phyloP scores from a whole-genome alignment of 2,797 vertebrate genomes.

The Limnodromus scolopaceus region DNA sequence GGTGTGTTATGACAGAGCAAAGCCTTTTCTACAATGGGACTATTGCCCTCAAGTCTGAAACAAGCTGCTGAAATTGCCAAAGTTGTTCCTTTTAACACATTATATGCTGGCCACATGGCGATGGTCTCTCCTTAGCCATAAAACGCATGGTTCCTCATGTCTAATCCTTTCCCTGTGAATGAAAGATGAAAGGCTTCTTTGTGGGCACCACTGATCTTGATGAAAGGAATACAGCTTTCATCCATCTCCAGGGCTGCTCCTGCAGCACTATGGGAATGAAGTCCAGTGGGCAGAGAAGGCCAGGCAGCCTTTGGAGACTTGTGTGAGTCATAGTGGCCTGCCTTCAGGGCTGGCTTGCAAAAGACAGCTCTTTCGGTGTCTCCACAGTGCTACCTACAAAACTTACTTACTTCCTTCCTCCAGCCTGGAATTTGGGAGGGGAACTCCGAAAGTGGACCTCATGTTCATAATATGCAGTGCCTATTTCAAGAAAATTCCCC shows the following conservation, averaged over 20 bases:
- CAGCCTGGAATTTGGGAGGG: not conserved
- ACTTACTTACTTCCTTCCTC: not conserved
- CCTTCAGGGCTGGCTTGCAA: not conserved
- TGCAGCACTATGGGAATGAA: not conserved
- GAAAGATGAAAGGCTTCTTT: not conserved
- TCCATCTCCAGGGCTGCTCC: not conserved
- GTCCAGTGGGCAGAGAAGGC: not conserved
- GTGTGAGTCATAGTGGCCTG: not conserved
- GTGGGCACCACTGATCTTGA: not conserved
- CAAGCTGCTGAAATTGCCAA: not conserved
- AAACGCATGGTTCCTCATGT: not conserved
- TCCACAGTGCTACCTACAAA: not conserved
- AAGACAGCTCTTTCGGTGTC: not conserved
- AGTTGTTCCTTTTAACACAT: not conserved
- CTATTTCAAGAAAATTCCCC: not conserved
- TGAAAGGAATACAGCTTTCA: not conserved
- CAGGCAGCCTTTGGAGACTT: not conserved
- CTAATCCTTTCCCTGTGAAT: not conserved
- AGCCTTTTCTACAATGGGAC: not conserved
- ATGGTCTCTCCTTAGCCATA: not conserved
- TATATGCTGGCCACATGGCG: not conserved
- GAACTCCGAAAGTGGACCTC: not conserved
- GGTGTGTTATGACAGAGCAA: not conserved
- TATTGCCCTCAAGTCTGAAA: not conserved
- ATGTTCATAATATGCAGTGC: not conserved